Evolutionary conservation across 2,113 vertebrate species (phyloP).

Genomic region (Zosterops pallidus): DNA sequence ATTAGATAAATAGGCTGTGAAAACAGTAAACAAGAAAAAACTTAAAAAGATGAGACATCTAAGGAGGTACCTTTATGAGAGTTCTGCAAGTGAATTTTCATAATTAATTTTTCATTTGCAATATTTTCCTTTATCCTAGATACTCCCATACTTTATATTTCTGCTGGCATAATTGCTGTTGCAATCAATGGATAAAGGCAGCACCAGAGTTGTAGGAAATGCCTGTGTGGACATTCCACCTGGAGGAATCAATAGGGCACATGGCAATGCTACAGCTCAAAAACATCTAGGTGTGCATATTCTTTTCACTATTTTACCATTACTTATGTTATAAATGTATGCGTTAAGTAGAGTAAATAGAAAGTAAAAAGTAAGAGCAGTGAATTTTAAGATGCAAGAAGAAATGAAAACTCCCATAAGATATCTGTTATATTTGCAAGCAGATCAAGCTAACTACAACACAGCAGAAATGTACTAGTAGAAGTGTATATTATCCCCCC

Average conservation of each 20-base stretch:
- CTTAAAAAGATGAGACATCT: background rate
- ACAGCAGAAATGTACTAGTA: background rate
- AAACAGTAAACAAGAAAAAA: background rate
- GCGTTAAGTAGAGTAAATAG: background rate
- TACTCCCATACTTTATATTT: background rate
- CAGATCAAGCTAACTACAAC: background rate
- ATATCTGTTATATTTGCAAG: background rate
- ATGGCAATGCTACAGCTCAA: background rate
- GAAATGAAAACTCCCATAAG: background rate
- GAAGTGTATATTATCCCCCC: background rate
- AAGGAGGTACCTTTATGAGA: background rate
- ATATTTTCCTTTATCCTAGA: background rate
- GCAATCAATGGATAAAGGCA: background rate
- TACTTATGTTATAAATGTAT: background rate
- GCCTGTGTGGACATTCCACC: background rate
- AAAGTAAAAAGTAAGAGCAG: background rate
- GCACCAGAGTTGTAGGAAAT: background rate
- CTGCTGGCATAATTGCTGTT: background rate
- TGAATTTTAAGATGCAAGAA: background rate
- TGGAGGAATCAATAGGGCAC: background rate
- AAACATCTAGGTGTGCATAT: background rate
- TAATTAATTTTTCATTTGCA: background rate
- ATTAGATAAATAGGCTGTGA: background rate
- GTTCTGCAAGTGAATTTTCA: background rate
- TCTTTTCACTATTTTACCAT: background rate